Evolutionary conservation across 1,140 invertebrate genomes (phyloP), one percentile per base, ranked within the genome.

Genomic region (Anoplolepis gracilipes): DNA sequence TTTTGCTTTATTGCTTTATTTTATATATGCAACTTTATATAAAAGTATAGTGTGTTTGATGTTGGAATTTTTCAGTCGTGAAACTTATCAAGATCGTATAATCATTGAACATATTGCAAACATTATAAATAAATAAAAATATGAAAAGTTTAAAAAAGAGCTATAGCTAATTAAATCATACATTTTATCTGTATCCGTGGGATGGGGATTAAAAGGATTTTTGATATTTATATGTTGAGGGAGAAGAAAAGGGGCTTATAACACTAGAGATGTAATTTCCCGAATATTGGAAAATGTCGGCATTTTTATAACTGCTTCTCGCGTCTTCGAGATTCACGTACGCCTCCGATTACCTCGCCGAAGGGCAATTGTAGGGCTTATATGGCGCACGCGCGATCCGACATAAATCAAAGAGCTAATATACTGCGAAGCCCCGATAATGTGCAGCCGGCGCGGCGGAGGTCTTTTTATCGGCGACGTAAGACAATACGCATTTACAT

Each of bases 341-440:
- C 36, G 36, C 25, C 61, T 61, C 25, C 36, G 25, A 70, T 55
- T 36, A 22, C 36, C 75, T 76, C 49, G 87, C 73, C 87, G 76
- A 30, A 86, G 42, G 89, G 90, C 91, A 91, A 49, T 92, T 92
- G 91, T 92, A 88, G 90, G 86, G 90, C 91, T 90, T 92, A 92
- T 92, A 92, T 90, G 92, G 92, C 87, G 13, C 13, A 7, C 42
- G 42, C 13, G 42, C 11, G 87, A 92, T 92, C 87, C 88, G 90
- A 91, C 87, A 94, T 94, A 94, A 94, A 94, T 94, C 94, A 94
- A 94, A 94, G 93, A 90, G 92, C 93, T 94, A 94, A 94, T 94
- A 94, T 94, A 94, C 93, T 92, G 90, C 91, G 85, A 88, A 36
- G 87, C 73, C 72, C 77, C 90, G 90, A 92, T 93, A 93, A 93